Conservation (phyloP, 2,888 invertebrate species). For the Anorthoa munda region DNA sequence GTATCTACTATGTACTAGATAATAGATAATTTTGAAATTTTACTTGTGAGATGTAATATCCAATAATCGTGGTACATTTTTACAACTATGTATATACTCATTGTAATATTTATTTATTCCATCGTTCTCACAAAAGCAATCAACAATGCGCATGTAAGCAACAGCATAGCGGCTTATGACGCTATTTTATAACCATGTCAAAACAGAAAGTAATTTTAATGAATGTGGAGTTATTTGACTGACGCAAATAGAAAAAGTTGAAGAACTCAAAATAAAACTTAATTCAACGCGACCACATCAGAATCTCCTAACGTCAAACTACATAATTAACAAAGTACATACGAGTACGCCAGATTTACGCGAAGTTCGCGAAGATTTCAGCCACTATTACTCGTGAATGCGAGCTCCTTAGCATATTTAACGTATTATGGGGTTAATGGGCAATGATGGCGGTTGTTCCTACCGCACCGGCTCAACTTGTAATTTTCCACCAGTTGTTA, state of each 20-base stretch:
- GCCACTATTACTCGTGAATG: conserved; percentile 78
- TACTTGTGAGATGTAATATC: too few species aligned
- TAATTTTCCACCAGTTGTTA: conserved; percentile 82
- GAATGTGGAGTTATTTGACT: background rate
- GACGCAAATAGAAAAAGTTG: background rate
- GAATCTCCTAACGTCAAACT: conserved; percentile 50
- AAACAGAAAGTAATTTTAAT: background rate
- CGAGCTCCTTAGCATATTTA: conserved; percentile 87
- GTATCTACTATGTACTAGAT: too few species aligned
- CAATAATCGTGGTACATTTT: too few species aligned
- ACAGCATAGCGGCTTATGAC: background rate
- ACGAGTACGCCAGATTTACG: conserved; percentile 39
- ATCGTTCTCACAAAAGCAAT: background rate
- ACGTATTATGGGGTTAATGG: conserved; percentile 88
- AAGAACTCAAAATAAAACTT: conserved; percentile 41
- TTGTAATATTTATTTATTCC: too few species aligned
- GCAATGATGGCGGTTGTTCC: conserved; percentile 80
- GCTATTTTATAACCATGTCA: background rate
- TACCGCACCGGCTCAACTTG: conserved; percentile 72
- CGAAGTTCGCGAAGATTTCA: conserved; percentile 71
- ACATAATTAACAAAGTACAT: conserved; percentile 54
- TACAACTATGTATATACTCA: too few species aligned
- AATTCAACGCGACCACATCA: conserved; percentile 51
- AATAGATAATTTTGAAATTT: too few species aligned
- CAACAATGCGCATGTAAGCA: background rate